Conservation (phyloP, 2,888 invertebrate species). For the Abscondita cerata region DNA sequence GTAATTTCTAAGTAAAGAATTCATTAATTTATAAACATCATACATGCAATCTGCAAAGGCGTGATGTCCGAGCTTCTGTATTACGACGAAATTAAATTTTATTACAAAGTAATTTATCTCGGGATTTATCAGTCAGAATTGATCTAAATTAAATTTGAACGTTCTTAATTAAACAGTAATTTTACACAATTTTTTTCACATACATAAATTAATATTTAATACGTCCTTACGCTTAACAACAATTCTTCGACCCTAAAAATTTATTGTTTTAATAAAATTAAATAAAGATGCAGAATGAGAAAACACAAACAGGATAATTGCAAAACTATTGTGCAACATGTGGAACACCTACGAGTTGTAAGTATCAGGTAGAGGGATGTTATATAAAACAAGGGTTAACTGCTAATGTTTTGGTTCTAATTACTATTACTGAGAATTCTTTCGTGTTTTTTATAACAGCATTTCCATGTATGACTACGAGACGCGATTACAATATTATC, state of each 20-base stretch:
- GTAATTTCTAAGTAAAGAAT: constrained; percentile 2
- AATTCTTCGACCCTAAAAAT: constrained; percentile 5
- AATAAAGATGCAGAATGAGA: constrained; percentile 18
- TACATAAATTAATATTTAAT: neutral
- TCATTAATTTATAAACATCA: constrained; percentile 28
- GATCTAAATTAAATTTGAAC: constrained; percentile 43
- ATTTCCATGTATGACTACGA: constrained; percentile 3
- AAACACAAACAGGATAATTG: constrained; percentile 54
- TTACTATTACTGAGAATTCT: constrained; percentile 50
- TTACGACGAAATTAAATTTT: constrained; percentile 42
- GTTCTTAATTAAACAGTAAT: constrained; percentile 32
- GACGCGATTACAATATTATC: neutral
- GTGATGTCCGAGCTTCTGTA: constrained; percentile 39
- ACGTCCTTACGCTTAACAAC: no score
- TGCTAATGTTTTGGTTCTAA: constrained; percentile 55
- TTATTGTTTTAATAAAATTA: constrained; percentile 30
- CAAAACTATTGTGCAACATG: constrained; percentile 60
- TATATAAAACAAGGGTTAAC: constrained; percentile 44
- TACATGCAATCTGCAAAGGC: constrained; percentile 38
- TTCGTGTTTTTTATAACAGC: constrained; percentile 47
- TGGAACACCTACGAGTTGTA: constrained; percentile 44
- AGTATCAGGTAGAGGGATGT: constrained; percentile 36
- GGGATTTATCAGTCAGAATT: constrained; percentile 35
- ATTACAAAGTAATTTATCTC: constrained; percentile 41
- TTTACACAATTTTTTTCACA: constrained; percentile 19